Percentiles rank a stretch among this genome's conserved stretches.
Evolutionary conservation across 2,797 vertebrate genomes (phyloP).

Genomic region (Coregonus ussuriensis): DNA sequence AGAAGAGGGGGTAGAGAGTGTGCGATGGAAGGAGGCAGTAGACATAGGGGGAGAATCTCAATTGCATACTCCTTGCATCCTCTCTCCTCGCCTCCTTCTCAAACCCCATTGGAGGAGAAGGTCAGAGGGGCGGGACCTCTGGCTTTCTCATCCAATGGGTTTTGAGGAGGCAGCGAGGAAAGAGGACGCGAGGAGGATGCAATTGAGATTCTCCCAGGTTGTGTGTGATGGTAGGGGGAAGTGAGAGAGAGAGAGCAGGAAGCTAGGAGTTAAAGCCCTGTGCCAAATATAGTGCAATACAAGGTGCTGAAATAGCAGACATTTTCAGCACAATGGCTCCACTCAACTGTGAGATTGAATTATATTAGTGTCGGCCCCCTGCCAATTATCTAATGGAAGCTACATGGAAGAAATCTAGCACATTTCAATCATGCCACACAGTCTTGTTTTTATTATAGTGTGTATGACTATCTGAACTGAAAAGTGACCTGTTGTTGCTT

Average conservation of each 20-base stretch:
- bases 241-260: constrained; percentile 10
- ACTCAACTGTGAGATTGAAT: not conserved
- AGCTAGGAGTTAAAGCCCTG: not conserved
- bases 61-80: no score
- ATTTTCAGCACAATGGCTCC: constrained; percentile 19
- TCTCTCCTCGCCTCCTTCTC: no score
- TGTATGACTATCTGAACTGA: no score
- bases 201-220: not conserved
- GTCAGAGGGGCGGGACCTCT: no score
- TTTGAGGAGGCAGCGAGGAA: no score
- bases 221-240: not conserved
- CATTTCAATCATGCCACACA: not conserved
- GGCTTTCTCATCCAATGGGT: no score
- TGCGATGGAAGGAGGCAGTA: not conserved
- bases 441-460: no score
- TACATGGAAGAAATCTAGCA: not conserved
- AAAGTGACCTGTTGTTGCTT: no score
- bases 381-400: constrained; percentile 1
- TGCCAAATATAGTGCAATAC: constrained; percentile 37
- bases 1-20: not conserved
- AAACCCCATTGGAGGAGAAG: no score
- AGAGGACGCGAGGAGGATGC: no score
- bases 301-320: not conserved
- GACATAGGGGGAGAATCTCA: not conserved
- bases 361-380: no score